Percentiles rank a stretch among this genome's conserved stretches.
Evolutionary conservation across 2,797 vertebrate genomes (phyloP).

Genomic region (Enteromius fasciolatus): DNA sequence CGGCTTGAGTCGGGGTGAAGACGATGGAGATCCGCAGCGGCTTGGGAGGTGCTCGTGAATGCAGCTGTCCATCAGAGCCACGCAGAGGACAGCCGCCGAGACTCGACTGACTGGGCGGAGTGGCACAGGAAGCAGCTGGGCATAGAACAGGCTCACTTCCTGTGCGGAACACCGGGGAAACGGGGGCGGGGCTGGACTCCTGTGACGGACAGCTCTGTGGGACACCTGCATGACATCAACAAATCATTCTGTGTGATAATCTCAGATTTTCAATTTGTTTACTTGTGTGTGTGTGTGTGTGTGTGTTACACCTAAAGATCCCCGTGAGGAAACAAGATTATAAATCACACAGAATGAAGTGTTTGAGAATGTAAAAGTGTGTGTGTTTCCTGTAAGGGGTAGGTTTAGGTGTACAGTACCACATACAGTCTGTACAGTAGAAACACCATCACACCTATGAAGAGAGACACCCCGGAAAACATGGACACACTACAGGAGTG

Average conservation of each 20-base stretch:
- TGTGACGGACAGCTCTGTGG: conserved; percentile 57
- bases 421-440: too few species aligned
- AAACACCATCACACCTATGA: too few species aligned
- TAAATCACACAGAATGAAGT: too few species aligned
- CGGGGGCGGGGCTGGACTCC: conserved; percentile 60
- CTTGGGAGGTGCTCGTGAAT: conserved; percentile 84
- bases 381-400: too few species aligned
- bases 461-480: too few species aligned
- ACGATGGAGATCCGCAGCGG: conserved; percentile 79
- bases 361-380: too few species aligned
- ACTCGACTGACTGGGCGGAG: conserved; percentile 28
- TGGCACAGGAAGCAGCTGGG: conserved; percentile 67
- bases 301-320: background rate
- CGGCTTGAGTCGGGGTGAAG: conserved; percentile 63
- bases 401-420: too few species aligned
- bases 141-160: conserved; percentile 85
- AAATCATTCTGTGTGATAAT: background rate
- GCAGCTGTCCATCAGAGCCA: conserved; percentile 87
- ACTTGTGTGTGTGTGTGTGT: background rate
- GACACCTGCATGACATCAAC: conserved; percentile 64
- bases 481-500: background rate
- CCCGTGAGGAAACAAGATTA: too few species aligned
- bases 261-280: conserved; percentile 1
- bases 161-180: conserved; percentile 82
- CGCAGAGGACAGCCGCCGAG: conserved; percentile 72